phyloP scores from a whole-genome alignment of 2,888 invertebrate genomes.

The Listrodromus nycthemerus region DNA sequence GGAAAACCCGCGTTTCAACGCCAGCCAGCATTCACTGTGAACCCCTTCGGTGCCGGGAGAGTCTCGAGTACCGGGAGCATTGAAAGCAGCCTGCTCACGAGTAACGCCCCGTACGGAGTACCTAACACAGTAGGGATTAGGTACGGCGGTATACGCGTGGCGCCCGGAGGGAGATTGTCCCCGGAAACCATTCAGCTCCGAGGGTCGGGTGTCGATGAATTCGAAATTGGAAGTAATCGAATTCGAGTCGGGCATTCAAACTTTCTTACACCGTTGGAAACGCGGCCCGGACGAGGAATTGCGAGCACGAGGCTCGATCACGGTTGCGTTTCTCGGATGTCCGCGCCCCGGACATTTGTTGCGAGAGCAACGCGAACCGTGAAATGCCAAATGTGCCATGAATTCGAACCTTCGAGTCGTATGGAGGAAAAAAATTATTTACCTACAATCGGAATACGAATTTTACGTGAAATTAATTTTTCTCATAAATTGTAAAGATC shows the following conservation, averaged over 20 bases:
- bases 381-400: not conserved
- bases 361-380: too few species aligned
- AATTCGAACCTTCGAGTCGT: too few species aligned
- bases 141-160: not conserved
- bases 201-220: constrained; percentile 16
- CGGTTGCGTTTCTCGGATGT: not conserved
- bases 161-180: constrained; percentile 1
- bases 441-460: too few species aligned
- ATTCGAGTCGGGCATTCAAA: constrained; percentile 4
- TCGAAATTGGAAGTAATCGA: constrained; percentile 21
- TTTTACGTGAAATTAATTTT: too few species aligned
- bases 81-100: constrained; percentile 47
- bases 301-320: not conserved
- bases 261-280: not conserved
- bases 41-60: constrained; percentile 40
- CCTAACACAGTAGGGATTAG: constrained; percentile 21
- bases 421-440: too few species aligned
- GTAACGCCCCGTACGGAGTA: constrained; percentile 23
- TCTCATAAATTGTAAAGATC: too few species aligned
- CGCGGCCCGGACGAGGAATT: not conserved
- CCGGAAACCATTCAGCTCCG: constrained; percentile 5
- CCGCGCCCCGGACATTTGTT: not conserved
- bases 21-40: not conserved
- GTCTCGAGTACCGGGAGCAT: constrained; percentile 51
- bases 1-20: constrained; percentile 46